phyloP scores from a whole-genome alignment of 2,797 vertebrate genomes.

The Coccyzus lansbergi region DNA sequence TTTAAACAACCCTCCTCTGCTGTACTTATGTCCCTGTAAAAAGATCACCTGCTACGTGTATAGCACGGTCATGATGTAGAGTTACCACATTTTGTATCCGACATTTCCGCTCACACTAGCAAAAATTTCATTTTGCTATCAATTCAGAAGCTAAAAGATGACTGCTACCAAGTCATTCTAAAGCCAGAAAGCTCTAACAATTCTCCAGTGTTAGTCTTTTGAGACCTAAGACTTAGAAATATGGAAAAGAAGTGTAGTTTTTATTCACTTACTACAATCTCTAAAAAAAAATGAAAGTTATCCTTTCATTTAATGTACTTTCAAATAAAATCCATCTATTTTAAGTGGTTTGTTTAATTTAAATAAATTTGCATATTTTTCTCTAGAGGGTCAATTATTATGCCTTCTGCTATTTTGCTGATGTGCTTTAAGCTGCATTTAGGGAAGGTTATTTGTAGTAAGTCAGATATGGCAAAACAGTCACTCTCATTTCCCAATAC shows the following conservation, averaged over 20 bases:
- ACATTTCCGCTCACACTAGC: neutral
- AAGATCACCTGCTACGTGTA: neutral
- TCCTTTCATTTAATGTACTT: neutral
- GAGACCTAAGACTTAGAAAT: neutral
- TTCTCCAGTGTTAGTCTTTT: neutral
- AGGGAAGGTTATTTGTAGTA: slow-evolving; percentile 10
- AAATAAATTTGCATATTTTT: neutral
- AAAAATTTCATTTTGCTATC: neutral
- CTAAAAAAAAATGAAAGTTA: neutral
- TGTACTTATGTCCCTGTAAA: neutral
- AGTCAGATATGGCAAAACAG: slow-evolving; percentile 35
- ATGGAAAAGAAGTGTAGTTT: neutral
- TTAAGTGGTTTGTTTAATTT: neutral
- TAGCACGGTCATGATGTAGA: fast-evolving
- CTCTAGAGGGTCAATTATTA: slow-evolving; percentile 1
- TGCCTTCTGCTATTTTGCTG: neutral
- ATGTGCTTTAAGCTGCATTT: neutral
- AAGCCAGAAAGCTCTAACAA: neutral
- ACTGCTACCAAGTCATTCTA: neutral
- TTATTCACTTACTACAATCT: neutral
- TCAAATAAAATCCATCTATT: neutral
- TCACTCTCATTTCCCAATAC: slow-evolving; percentile 25
- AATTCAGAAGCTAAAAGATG: neutral
- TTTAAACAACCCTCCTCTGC: neutral
- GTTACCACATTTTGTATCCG: neutral